These are phyloP conservation scores for Pitta sordida DNA, from an alignment of 2,113 vertebrate genomes.

Conservation along the genomic window DNA sequence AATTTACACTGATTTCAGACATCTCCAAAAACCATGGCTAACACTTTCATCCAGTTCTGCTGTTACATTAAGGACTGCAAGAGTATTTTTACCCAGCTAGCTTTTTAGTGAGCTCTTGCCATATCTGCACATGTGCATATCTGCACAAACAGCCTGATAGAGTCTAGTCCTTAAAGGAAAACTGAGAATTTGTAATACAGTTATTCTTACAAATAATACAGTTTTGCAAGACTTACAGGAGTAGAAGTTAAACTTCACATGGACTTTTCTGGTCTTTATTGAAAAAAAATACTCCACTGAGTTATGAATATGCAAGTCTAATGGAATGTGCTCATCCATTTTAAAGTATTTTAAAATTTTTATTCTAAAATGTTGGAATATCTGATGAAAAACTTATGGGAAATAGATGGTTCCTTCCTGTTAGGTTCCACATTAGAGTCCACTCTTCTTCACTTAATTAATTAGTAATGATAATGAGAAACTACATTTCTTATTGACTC, in stretches of 20 bases:
- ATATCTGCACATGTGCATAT: neutral
- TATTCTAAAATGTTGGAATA: constrained; percentile 5
- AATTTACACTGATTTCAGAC: neutral
- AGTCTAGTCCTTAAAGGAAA: neutral
- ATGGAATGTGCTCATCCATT: constrained; percentile 26
- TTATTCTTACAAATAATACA: neutral
- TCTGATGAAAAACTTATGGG: constrained; percentile 27
- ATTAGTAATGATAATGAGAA: constrained; percentile 25
- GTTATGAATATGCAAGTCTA: neutral
- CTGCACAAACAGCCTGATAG: neutral
- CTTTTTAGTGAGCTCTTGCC: neutral
- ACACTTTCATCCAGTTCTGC: neutral
- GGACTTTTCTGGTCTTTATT: neutral
- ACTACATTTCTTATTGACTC: constrained; percentile 25
- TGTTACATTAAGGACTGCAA: neutral
- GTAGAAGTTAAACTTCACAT: neutral
- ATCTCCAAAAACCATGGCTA: neutral
- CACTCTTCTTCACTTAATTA: neutral
- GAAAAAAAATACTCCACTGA: neutral
- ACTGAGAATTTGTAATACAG: neutral
- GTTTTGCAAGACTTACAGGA: neutral
- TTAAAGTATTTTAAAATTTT: constrained; percentile 18
- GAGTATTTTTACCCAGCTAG: neutral
- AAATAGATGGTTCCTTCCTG: neutral
- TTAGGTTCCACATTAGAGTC: neutral